These are phyloP conservation scores for Chymomyza amoena DNA, from an alignment of 2,888 invertebrate genomes.

Conservation along the genomic window DNA sequence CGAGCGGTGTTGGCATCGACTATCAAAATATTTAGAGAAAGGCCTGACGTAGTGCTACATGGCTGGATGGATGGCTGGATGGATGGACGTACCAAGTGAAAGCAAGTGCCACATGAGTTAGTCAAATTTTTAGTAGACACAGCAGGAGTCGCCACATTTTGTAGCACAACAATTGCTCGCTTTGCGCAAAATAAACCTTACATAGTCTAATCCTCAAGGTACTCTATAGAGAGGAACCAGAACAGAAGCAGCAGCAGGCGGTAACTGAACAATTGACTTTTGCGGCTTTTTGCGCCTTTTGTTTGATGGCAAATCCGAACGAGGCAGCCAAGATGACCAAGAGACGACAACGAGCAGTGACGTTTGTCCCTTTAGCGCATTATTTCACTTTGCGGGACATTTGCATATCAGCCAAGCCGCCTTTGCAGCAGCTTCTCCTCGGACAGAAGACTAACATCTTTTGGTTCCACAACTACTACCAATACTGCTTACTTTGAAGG, in stretches of 20 bases:
- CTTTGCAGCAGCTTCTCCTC: neutral
- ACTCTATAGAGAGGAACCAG: neutral
- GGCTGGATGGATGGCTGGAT: too few species aligned
- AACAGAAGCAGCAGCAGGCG: conserved; percentile 40
- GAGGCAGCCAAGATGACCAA: conserved; percentile 28
- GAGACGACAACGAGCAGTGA: conserved; percentile 33
- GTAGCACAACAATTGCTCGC: neutral
- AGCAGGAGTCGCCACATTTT: conserved; percentile 47
- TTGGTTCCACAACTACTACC: conserved; percentile 8
- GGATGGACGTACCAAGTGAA: neutral
- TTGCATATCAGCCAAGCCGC: conserved; percentile 52
- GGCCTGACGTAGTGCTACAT: conserved; percentile 15
- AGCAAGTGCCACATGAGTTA: conserved; percentile 24
- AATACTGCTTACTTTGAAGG: neutral
- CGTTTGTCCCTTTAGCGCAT: conserved; percentile 51
- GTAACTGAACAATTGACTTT: conserved; percentile 64
- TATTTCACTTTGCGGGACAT: conserved; percentile 53
- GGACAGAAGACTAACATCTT: neutral
- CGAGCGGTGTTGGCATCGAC: conserved; percentile 25
- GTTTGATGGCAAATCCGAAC: conserved; percentile 54
- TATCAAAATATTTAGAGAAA: conserved; percentile 61
- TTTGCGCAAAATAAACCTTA: conserved; percentile 11
- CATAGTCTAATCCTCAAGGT: conserved; percentile 4
- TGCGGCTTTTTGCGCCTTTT: conserved; percentile 48
- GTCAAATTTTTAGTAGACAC: conserved; percentile 58